Evolutionary conservation across 2,797 vertebrate species (phyloP).

Genomic region (Acanthornis magna): DNA sequence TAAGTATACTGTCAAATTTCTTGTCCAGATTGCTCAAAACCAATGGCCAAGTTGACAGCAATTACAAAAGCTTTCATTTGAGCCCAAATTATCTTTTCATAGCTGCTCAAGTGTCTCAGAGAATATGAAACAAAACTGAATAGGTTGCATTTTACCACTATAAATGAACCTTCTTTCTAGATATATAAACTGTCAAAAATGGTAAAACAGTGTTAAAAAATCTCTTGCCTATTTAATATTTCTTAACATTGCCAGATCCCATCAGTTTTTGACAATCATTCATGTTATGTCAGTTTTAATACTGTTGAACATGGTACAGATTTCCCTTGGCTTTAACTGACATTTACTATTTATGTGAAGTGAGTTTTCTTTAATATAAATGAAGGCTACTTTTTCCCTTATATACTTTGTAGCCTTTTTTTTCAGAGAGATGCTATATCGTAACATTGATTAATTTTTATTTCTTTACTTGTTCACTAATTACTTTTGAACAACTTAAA

Average conservation of each 20-base stretch:
- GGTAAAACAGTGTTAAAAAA: slow-evolving; percentile 10
- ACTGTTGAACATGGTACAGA: neutral
- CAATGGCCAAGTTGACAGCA: slow-evolving; percentile 43
- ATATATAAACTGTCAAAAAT: slow-evolving; percentile 36
- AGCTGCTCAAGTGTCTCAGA: slow-evolving; percentile 9
- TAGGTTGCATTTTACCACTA: slow-evolving; percentile 10
- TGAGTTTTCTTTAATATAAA: neutral
- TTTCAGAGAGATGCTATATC: neutral
- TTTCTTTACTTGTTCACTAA: neutral
- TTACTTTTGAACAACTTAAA: neutral
- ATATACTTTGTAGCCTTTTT: neutral
- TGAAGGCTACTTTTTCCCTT: neutral
- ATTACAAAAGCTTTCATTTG: slow-evolving; percentile 27
- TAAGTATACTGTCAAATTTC: slow-evolving; percentile 13
- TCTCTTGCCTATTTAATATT: slow-evolving; percentile 22
- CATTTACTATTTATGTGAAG: slow-evolving; percentile 9
- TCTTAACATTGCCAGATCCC: slow-evolving; percentile 15
- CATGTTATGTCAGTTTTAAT: slow-evolving; percentile 43
- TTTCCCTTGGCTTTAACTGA: slow-evolving; percentile 33
- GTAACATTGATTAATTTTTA: neutral
- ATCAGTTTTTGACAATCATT: slow-evolving; percentile 44
- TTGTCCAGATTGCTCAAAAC: slow-evolving; percentile 11
- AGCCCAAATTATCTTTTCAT: slow-evolving; percentile 46
- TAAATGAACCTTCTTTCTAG: slow-evolving; percentile 34
- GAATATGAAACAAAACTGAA: slow-evolving; percentile 39